Conservation (phyloP, 2,888 invertebrate genomes). For the Andrena bicolor region DNA sequence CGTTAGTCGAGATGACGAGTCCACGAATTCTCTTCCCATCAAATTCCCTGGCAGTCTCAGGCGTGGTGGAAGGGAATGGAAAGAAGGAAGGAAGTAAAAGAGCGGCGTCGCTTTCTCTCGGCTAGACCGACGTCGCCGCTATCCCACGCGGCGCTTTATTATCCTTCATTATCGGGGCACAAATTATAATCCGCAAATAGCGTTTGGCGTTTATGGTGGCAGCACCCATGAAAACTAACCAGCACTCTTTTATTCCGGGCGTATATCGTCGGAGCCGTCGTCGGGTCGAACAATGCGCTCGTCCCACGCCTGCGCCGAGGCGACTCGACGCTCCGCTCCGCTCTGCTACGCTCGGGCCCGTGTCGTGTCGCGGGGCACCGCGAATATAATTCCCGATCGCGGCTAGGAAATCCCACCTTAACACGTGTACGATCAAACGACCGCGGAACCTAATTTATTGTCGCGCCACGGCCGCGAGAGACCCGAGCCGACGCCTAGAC, state of each 20-base stretch:
- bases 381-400: slow-evolving; percentile 1
- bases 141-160: slow-evolving; percentile 71
- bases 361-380: not conserved
- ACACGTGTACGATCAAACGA: slow-evolving; percentile 60
- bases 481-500: slow-evolving; percentile 51
- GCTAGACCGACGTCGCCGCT: slow-evolving; percentile 29
- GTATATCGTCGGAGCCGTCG: slow-evolving; percentile 57
- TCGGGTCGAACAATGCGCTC: slow-evolving; percentile 61
- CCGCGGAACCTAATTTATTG: slow-evolving; percentile 68
- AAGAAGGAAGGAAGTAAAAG: not conserved
- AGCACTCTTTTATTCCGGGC: slow-evolving; percentile 51
- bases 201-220: slow-evolving; percentile 68
- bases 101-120: slow-evolving; percentile 37
- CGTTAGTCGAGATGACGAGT: not conserved
- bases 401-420: not conserved
- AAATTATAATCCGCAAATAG: slow-evolving; percentile 70
- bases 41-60: not conserved
- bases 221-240: slow-evolving; percentile 57
- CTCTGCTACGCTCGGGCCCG: not conserved
- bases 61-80: not conserved
- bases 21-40: not conserved
- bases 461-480: slow-evolving; percentile 31
- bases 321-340: slow-evolving; percentile 5
- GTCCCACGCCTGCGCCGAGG: slow-evolving; percentile 63
- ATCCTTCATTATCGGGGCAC: slow-evolving; percentile 74